Percentiles rank a stretch among this genome's conserved stretches.
Conservation (phyloP, 1,140 invertebrate genomes). For the Nasonia longicornis region DNA sequence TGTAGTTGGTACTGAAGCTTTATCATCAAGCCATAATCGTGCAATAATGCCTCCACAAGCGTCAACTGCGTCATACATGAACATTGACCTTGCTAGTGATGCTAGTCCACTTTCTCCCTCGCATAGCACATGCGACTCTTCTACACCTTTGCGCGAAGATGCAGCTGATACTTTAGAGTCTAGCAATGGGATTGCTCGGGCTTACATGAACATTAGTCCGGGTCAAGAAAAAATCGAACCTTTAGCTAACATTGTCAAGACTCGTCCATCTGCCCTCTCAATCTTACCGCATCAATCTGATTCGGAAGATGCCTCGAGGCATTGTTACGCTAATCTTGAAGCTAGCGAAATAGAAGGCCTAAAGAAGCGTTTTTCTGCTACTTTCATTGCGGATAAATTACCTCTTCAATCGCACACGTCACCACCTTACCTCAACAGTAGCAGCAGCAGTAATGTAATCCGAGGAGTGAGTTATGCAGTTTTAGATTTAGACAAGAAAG, state of each 20-base stretch:
- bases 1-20: not conserved
- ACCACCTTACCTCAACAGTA: slow-evolving; percentile 56
- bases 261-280: slow-evolving; percentile 54
- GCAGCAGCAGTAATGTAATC: slow-evolving; percentile 54
- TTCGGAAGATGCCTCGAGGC: slow-evolving; percentile 63
- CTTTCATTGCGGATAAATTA: slow-evolving; percentile 62
- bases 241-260: slow-evolving; percentile 14
- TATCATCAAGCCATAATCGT: slow-evolving; percentile 16
- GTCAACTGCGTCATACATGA: slow-evolving; percentile 63
- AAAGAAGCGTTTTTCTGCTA: slow-evolving; percentile 60
- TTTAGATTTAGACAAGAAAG: slow-evolving; percentile 76
- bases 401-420: slow-evolving; percentile 68
- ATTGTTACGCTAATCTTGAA: slow-evolving; percentile 78
- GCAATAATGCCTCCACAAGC: slow-evolving; percentile 11
- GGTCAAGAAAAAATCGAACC: slow-evolving; percentile 57
- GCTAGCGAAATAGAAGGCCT: slow-evolving; percentile 72
- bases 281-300: slow-evolving; percentile 51
- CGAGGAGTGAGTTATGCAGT: slow-evolving; percentile 82
- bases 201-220: slow-evolving; percentile 78
- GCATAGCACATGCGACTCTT: slow-evolving; percentile 52
- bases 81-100: slow-evolving; percentile 61
- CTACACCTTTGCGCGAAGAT: slow-evolving; percentile 49
- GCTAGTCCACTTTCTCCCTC: slow-evolving; percentile 59
- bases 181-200: slow-evolving; percentile 56
- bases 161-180: slow-evolving; percentile 20